A percentile compares a stretch with the other conserved stretches of the same genome.
Conservation (phyloP, 2,888 invertebrate genomes). For the Tiphia femorata region DNA sequence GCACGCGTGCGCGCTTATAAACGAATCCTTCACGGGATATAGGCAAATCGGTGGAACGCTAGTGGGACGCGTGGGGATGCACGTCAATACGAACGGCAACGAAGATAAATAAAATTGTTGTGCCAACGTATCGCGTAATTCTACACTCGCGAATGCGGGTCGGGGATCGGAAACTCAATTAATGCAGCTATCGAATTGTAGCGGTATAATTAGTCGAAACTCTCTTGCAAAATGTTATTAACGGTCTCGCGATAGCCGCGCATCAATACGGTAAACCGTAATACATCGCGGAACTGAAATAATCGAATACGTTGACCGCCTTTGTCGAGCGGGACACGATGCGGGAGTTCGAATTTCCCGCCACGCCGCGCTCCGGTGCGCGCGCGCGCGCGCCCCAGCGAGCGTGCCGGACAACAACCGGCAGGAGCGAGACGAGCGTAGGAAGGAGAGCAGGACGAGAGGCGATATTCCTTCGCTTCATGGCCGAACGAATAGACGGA, state of each 20-base stretch:
- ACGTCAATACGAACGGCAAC: too few relatives aligned
- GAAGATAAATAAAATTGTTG: too few relatives aligned
- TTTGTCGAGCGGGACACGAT: too few relatives aligned
- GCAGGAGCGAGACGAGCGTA: slow-evolving; percentile 17
- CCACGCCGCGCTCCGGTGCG: not conserved
- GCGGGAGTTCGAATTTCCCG: slow-evolving; percentile 23
- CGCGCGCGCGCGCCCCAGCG: not conserved
- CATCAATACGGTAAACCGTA: not conserved
- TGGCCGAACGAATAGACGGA: slow-evolving; percentile 35
- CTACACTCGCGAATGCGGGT: too few relatives aligned
- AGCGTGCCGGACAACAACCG: not conserved
- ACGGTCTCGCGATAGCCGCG: too few relatives aligned
- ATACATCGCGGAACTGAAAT: not conserved
- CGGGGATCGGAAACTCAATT: too few relatives aligned
- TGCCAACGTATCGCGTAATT: too few relatives aligned
- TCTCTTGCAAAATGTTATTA: not conserved
- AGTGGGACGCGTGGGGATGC: too few relatives aligned
- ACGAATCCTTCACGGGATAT: too few relatives aligned
- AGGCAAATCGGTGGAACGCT: too few relatives aligned
- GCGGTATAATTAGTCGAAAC: slow-evolving; percentile 1
- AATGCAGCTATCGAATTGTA: too few relatives aligned
- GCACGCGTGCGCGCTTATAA: too few relatives aligned
- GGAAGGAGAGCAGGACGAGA: slow-evolving; percentile 45
- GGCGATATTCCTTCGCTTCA: slow-evolving; percentile 41
- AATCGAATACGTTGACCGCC: not conserved